Conservation (phyloP, 2,113 vertebrate species). For the Mormyrus iriodes region DNA sequence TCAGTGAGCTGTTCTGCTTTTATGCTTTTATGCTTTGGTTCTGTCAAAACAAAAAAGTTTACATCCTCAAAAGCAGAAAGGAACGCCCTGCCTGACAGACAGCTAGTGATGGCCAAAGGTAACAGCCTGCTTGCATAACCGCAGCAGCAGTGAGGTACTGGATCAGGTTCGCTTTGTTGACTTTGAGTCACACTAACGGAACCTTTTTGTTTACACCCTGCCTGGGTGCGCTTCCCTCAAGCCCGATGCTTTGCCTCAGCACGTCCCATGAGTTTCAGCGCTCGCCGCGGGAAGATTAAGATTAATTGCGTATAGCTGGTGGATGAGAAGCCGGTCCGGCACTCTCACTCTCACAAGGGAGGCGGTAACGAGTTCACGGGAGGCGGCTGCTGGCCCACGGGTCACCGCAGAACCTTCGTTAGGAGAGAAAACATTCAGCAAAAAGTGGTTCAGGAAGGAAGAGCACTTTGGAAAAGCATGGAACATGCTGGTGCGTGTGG, state of each 20-base stretch:
- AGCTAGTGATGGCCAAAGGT: background rate
- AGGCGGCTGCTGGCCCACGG: background rate
- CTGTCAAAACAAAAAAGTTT: background rate
- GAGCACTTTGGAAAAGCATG: background rate
- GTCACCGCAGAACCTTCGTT: background rate
- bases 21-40: background rate
- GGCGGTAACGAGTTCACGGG: background rate
- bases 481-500: background rate
- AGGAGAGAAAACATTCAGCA: background rate
- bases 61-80: background rate
- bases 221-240: background rate
- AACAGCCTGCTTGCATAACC: background rate
- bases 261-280: background rate
- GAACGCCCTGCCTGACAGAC: background rate
- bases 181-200: background rate
- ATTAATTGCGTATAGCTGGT: constrained; percentile 8
- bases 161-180: background rate
- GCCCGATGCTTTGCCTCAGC: background rate
- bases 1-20: background rate
- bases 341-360: background rate
- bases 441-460: background rate
- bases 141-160: background rate
- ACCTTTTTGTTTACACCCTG: background rate
- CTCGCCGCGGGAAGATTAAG: background rate
- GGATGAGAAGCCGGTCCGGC: background rate